Evolutionary conservation across 2,888 invertebrate species (phyloP).

Genomic region (Drosophila antonietae): DNA sequence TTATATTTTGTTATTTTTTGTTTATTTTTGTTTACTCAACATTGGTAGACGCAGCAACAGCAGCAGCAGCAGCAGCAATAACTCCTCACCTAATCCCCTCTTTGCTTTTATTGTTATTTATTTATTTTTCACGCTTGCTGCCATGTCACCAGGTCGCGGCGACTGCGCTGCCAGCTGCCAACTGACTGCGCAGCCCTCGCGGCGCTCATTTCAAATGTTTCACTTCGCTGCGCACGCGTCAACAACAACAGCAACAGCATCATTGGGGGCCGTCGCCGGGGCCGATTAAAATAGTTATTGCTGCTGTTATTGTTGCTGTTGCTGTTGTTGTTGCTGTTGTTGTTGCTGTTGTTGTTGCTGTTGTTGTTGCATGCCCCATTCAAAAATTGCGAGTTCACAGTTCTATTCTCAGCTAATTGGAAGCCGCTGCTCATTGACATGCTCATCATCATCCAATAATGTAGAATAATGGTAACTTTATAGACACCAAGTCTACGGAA

Average conservation of each 20-base stretch:
- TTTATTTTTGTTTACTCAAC: slow-evolving; percentile 60
- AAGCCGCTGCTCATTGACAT: slow-evolving; percentile 30
- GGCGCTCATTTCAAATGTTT: slow-evolving; percentile 63
- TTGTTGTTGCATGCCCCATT: slow-evolving; percentile 51
- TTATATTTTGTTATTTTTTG: not conserved
- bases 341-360: slow-evolving; percentile 38
- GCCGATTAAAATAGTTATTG: too few species aligned
- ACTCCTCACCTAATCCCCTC: slow-evolving; percentile 9
- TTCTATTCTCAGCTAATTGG: slow-evolving; percentile 69
- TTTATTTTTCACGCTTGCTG: slow-evolving; percentile 72
- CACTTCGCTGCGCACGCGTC: slow-evolving; percentile 81
- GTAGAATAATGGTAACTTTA: slow-evolving; percentile 2
- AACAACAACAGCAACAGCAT: slow-evolving; percentile 30
- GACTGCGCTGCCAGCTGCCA: slow-evolving; percentile 22
- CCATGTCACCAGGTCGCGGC: slow-evolving; percentile 59
- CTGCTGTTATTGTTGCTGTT: not conserved
- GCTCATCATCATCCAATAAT: slow-evolving; percentile 29
- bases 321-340: slow-evolving; percentile 24
- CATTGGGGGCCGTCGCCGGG: too few species aligned
- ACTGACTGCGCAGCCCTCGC: slow-evolving; percentile 31
- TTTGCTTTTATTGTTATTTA: slow-evolving; percentile 65
- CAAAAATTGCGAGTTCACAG: slow-evolving; percentile 41
- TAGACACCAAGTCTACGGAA: not conserved
- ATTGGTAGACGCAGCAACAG: slow-evolving; percentile 42
- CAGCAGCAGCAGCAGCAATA: not conserved